phyloP scores from a whole-genome alignment of 2,113 vertebrate genomes.

The Balaeniceps rex region DNA sequence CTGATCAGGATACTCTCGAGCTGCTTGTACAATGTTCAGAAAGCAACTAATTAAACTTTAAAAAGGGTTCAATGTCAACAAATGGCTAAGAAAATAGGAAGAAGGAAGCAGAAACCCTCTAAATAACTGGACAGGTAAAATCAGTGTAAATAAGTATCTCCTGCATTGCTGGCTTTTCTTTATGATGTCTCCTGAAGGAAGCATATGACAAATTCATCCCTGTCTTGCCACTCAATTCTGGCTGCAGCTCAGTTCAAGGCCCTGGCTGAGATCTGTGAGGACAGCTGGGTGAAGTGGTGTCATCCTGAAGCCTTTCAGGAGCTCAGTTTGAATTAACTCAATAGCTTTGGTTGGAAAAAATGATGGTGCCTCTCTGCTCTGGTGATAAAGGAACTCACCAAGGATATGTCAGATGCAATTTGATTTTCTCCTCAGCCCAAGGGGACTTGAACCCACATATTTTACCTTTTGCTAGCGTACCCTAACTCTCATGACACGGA shows the following conservation, averaged over 20 bases:
- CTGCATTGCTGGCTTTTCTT: neutral
- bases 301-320: rapidly evolving
- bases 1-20: neutral
- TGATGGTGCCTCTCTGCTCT: neutral
- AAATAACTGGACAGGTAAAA: neutral
- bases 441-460: neutral
- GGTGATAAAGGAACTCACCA: neutral
- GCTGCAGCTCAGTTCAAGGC: neutral
- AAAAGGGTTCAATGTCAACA: neutral
- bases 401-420: neutral
- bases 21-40: neutral
- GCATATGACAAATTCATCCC: neutral
- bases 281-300: neutral
- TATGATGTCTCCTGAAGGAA: neutral
- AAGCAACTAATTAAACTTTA: neutral
- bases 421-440: neutral
- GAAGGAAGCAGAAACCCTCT: neutral
- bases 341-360: neutral
- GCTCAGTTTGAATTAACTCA: neutral
- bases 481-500: neutral
- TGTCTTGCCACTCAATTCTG: neutral
- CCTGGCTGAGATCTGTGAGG: neutral
- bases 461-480: neutral
- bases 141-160: neutral
- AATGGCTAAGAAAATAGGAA: neutral